Evolutionary conservation across 2,888 invertebrate species (phyloP).

Genomic region (Cynaeus angustus): DNA sequence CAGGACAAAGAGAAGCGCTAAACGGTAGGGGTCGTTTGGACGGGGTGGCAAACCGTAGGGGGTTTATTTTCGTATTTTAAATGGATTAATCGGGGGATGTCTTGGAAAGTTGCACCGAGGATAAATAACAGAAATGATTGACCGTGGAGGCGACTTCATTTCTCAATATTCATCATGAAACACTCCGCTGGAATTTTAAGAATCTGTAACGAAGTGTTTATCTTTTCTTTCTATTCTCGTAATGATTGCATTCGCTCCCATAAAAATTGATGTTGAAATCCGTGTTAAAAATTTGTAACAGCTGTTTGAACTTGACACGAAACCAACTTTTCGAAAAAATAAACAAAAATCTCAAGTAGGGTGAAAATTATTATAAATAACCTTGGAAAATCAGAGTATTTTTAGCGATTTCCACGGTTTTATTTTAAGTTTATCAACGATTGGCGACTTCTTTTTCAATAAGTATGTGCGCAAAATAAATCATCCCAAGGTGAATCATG

Average conservation of each 20-base stretch:
- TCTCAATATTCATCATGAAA: too few relatives aligned
- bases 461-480: constrained; percentile 3
- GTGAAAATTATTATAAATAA: not conserved
- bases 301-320: constrained; percentile 8
- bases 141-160: too few relatives aligned
- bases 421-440: not conserved
- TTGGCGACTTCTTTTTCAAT: not conserved
- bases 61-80: constrained; percentile 47
- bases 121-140: not conserved
- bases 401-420: too few relatives aligned
- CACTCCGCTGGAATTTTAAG: too few relatives aligned
- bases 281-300: not conserved
- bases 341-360: constrained; percentile 2
- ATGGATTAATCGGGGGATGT: constrained; percentile 45
- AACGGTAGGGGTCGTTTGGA: constrained; percentile 54
- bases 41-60: constrained; percentile 40
- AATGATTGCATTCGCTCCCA: constrained; percentile 7
- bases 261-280: constrained; percentile 3
- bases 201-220: not conserved
- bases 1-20: constrained; percentile 56
- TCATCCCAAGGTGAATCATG: constrained; percentile 6
- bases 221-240: constrained; percentile 4
- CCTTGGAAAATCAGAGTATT: not conserved
- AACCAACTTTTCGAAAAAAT: not conserved
- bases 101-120: constrained; percentile 15